Percentiles rank a stretch among this genome's conserved stretches.
These are phyloP conservation scores for Sepiola atlantica DNA, from an alignment of 2,888 invertebrate genomes.

Conservation along the genomic window DNA sequence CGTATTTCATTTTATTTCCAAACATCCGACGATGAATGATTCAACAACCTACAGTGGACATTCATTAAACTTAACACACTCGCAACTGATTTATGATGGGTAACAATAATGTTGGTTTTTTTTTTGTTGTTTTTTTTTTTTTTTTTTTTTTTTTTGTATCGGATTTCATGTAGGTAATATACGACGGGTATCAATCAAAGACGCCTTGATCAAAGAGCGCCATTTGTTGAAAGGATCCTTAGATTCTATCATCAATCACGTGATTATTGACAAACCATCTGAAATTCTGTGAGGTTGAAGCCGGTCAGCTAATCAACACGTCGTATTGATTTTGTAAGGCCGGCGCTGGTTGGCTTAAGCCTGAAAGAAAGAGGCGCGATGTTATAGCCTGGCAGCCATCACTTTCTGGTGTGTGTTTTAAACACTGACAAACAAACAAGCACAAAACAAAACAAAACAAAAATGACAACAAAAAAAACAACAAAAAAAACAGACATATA, in stretches of 20 bases:
- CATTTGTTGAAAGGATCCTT: background rate
- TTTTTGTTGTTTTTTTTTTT: too few species aligned
- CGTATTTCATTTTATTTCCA: too few species aligned
- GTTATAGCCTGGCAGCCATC: background rate
- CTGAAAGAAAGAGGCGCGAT: background rate
- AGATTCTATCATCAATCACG: background rate
- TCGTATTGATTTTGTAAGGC: background rate
- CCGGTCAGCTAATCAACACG: background rate
- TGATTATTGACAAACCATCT: slow-evolving; percentile 3
- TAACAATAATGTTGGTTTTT: too few species aligned
- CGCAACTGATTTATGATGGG: background rate
- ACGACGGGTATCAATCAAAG: background rate
- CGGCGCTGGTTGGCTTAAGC: background rate
- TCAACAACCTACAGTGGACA: too few species aligned
- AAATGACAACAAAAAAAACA: too few species aligned
- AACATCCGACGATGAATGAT: too few species aligned
- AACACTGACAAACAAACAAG: background rate
- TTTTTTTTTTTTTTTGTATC: background rate
- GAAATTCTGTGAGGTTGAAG: background rate
- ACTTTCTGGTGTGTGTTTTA: background rate
- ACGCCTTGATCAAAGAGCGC: background rate
- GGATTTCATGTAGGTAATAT: background rate
- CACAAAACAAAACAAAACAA: too few species aligned
- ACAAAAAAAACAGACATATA: background rate
- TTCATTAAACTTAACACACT: background rate